Conservation (phyloP, 92 coral and sea anemone genomes). For the Porites rus region DNA sequence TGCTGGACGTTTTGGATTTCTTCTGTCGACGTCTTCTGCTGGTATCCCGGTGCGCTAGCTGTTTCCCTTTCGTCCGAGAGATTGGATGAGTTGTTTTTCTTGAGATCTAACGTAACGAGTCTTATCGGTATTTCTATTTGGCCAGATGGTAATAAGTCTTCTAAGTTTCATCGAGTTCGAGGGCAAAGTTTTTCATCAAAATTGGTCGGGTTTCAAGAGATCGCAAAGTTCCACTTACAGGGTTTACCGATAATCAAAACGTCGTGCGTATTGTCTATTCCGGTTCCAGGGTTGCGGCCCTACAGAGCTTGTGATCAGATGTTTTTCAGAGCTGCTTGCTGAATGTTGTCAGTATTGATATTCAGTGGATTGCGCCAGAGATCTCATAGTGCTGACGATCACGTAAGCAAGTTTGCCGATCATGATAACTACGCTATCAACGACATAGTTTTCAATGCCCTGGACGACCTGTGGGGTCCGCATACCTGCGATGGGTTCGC, state of each 20-base stretch:
- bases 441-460: conserved; percentile 35
- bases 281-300: conserved; percentile 25
- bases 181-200: neutral
- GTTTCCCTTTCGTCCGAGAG: conserved; percentile 21
- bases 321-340: too few species aligned
- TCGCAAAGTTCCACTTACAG: neutral
- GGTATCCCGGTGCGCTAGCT: conserved; percentile 26
- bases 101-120: conserved; percentile 4
- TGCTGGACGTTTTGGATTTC: conserved; percentile 45
- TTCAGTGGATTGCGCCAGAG: neutral
- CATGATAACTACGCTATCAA: conserved; percentile 49
- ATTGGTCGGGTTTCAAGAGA: neutral
- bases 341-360: neutral
- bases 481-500: conserved; percentile 54
- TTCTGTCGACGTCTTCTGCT: conserved; percentile 30
- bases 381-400: neutral
- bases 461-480: conserved; percentile 54
- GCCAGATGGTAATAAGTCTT: conserved; percentile 20
- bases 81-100: conserved; percentile 40
- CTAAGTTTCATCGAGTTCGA: neutral
- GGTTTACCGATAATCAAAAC: conserved; percentile 57
- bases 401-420: conserved; percentile 32
- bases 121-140: conserved; percentile 34
- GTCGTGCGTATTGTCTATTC: conserved; percentile 27
- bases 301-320: neutral